Percentiles rank a stretch among this genome's conserved stretches.
phyloP scores from a whole-genome alignment of 2,797 vertebrate genomes.

The Cyprinella venusta region DNA sequence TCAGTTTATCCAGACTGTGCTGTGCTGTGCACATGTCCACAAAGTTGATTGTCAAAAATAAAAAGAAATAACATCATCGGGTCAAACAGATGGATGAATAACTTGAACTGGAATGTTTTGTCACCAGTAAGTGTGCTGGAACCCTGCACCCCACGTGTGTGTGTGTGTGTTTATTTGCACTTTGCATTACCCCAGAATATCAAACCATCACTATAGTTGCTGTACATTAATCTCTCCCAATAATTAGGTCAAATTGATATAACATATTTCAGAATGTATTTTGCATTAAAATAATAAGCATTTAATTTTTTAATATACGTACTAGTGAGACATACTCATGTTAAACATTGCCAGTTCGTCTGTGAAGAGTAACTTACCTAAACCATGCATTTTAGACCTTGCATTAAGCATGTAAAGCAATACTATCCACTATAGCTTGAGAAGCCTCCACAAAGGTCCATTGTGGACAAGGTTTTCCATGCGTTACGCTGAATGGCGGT shows the following conservation, averaged over 20 bases:
- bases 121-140: slow-evolving; percentile 35
- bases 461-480: slow-evolving; percentile 64
- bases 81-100: slow-evolving; percentile 48
- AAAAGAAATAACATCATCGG: slow-evolving; percentile 32
- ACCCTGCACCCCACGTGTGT: background rate
- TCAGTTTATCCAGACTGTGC: slow-evolving; percentile 65
- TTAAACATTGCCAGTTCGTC: background rate
- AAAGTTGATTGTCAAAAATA: slow-evolving; percentile 65
- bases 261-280: background rate
- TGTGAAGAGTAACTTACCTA: slow-evolving; percentile 60
- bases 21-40: slow-evolving; percentile 54
- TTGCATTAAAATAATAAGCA: background rate
- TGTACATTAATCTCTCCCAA: background rate
- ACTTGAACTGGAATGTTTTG: slow-evolving; percentile 44
- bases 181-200: background rate
- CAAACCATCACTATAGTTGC: background rate
- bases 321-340: background rate
- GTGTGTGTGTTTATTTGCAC: background rate
- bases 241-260: background rate
- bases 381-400: slow-evolving; percentile 64
- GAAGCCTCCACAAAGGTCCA: slow-evolving; percentile 60
- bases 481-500: slow-evolving; percentile 60
- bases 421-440: slow-evolving; percentile 55
- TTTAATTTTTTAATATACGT: background rate
- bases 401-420: slow-evolving; percentile 56